Conservation (phyloP, 1,140 invertebrate genomes). For the Brachionus angularis region DNA sequence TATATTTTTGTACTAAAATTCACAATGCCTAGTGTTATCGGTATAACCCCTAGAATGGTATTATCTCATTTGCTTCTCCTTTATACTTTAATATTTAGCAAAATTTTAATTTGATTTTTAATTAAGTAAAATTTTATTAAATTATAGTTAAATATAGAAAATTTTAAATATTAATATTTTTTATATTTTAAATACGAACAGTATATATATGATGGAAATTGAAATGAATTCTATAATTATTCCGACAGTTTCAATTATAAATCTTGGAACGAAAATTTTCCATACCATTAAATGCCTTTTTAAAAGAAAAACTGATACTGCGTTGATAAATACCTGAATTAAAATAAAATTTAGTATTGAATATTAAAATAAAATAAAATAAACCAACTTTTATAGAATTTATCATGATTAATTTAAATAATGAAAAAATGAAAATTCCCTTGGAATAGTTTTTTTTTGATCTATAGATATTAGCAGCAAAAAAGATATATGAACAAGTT, state of each 20-base stretch:
- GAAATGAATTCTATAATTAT: not conserved
- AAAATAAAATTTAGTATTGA: not conserved
- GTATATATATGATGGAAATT: too few relatives aligned
- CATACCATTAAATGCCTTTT: constrained; percentile 43
- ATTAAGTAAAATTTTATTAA: too few relatives aligned
- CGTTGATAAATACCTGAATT: not conserved
- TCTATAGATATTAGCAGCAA: not conserved
- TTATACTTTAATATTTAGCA: too few relatives aligned
- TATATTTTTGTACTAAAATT: too few relatives aligned
- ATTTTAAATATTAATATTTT: too few relatives aligned
- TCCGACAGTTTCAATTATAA: constrained; percentile 4
- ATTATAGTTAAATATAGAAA: too few relatives aligned
- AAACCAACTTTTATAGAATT: not conserved
- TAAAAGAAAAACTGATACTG: constrained; percentile 19
- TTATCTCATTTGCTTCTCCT: too few relatives aligned
- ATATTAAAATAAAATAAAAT: not conserved
- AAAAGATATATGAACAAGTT: not conserved
- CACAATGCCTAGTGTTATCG: too few relatives aligned
- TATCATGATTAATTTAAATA: not conserved
- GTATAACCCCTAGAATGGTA: too few relatives aligned
- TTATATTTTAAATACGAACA: too few relatives aligned
- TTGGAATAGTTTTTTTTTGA: not conserved
- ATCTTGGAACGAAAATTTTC: constrained; percentile 43
- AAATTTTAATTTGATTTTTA: too few relatives aligned
- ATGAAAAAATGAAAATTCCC: not conserved